A percentile compares a stretch with the other conserved stretches of the same genome.
Conservation (phyloP, 2,888 invertebrate genomes). For the Campoplex nolae region DNA sequence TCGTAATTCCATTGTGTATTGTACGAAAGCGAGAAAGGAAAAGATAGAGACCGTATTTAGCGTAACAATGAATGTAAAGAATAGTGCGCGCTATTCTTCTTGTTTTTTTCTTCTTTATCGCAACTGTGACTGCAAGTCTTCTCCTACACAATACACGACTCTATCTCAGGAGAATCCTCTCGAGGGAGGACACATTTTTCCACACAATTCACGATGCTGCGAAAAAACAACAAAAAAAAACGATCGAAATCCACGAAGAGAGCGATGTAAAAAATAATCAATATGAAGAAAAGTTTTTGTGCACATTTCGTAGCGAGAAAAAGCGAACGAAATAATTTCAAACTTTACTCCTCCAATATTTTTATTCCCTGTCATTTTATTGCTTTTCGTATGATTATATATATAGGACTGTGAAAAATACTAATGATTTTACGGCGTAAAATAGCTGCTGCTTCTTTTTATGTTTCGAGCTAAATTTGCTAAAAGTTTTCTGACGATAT, state of each 20-base stretch:
- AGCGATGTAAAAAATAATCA: slow-evolving; percentile 18
- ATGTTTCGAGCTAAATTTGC: too few species aligned
- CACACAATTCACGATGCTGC: slow-evolving; percentile 3
- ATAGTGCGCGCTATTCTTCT: slow-evolving; percentile 35
- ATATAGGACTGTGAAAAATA: background rate
- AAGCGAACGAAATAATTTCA: background rate
- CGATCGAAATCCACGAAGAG: background rate
- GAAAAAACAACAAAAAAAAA: background rate
- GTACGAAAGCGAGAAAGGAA: slow-evolving; percentile 41
- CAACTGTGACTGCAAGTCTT: background rate
- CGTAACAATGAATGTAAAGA: slow-evolving; percentile 51
- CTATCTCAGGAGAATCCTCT: slow-evolving; percentile 33
- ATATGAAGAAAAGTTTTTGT: background rate
- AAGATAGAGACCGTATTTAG: slow-evolving; percentile 22
- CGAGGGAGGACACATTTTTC: background rate
- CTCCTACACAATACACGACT: slow-evolving; percentile 33
- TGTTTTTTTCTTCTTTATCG: background rate
- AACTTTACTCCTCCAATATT: background rate
- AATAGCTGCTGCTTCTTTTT: too few species aligned
- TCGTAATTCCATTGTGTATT: slow-evolving; percentile 62
- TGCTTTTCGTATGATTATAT: background rate
- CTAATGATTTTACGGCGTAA: too few species aligned
- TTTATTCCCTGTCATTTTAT: background rate
- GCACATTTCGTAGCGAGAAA: background rate
- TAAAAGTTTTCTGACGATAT: too few species aligned